Evolutionary conservation across 2,113 vertebrate genomes (phyloP).

Genomic region (Alces alces): DNA sequence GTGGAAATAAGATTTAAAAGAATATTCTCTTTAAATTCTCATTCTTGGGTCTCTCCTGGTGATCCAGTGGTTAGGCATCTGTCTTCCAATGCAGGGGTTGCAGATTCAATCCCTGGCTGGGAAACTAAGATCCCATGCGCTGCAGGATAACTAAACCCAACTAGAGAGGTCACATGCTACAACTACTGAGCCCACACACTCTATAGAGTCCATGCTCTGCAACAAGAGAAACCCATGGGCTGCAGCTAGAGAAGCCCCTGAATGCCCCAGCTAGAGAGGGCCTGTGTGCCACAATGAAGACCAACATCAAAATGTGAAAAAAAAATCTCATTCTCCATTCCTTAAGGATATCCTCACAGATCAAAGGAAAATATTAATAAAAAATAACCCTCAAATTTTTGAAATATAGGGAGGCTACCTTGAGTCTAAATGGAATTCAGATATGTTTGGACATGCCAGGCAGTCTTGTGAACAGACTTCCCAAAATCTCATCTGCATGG

Average conservation of each 20-base stretch:
- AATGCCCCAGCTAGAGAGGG: not conserved
- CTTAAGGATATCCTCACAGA: not conserved
- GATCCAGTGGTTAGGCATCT: not conserved
- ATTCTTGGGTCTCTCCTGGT: not conserved
- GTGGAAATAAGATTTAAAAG: not conserved
- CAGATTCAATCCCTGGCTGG: not conserved
- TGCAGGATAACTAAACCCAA: not conserved
- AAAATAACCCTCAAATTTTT: not conserved
- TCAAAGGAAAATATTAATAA: slow-evolving; percentile 1
- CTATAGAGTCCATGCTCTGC: not conserved
- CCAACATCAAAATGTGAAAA: not conserved
- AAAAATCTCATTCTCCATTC: not conserved
- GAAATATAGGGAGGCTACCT: not conserved
- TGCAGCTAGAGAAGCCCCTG: not conserved
- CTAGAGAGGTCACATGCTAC: not conserved
- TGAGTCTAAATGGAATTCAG: not conserved
- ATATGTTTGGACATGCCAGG: not conserved
- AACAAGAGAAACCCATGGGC: not conserved
- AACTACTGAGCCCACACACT: not conserved
- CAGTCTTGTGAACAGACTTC: not conserved
- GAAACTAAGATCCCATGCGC: not conserved
- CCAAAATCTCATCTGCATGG: not conserved
- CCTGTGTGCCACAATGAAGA: not conserved
- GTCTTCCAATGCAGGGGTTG: not conserved
- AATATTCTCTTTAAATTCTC: not conserved